Evolutionary conservation across 2,113 vertebrate species (phyloP).

Genomic region (Amia ocellicauda): DNA sequence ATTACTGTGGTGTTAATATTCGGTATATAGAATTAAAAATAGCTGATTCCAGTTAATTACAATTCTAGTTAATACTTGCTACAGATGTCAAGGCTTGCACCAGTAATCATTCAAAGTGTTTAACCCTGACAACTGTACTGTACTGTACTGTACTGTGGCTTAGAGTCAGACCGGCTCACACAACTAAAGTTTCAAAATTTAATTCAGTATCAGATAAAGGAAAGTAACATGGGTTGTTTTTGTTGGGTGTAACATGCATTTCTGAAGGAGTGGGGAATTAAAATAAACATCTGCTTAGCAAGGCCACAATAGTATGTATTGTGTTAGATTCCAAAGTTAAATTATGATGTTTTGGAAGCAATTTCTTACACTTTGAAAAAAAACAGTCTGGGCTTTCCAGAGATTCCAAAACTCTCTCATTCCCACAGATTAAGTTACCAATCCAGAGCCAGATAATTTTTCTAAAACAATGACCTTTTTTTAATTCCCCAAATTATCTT

Average conservation of each 20-base stretch:
- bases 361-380: conserved; percentile 20
- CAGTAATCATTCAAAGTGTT: conserved; percentile 41
- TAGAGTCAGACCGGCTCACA: background rate
- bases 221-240: conserved; percentile 66
- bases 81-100: conserved; percentile 58
- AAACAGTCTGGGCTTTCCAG: conserved; percentile 17
- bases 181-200: conserved; percentile 46
- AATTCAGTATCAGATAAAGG: conserved; percentile 48
- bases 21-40: conserved; percentile 49
- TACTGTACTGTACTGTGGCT: conserved; percentile 15
- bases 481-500: too few relatives aligned
- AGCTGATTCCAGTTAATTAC: conserved; percentile 46
- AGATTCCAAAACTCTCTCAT: conserved; percentile 15
- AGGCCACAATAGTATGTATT: conserved; percentile 64
- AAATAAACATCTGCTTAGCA: conserved; percentile 73
- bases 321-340: conserved; percentile 61
- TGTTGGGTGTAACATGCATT: conserved; percentile 64
- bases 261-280: conserved; percentile 66
- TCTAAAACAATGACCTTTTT: conserved; percentile 3
- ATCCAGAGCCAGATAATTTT: conserved; percentile 16
- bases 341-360: conserved; percentile 55
- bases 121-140: conserved; percentile 41
- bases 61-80: conserved; percentile 38
- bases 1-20: conserved; percentile 43
- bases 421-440: conserved; percentile 22